phyloP scores from a whole-genome alignment of 35 echinoderm and acorn worm genomes.

The Amphiura filiformis region DNA sequence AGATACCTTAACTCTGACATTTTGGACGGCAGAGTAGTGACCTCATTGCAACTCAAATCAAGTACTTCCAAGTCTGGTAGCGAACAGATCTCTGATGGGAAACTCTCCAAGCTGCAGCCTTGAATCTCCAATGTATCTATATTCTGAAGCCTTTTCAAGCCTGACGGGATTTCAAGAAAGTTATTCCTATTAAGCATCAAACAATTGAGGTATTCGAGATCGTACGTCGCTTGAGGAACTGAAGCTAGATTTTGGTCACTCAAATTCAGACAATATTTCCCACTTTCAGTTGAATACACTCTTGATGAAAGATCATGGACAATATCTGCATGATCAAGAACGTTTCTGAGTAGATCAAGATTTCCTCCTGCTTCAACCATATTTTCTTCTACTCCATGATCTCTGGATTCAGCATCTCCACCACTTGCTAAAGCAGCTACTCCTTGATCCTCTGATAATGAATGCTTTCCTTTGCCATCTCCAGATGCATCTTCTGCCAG shows the following conservation, averaged over 20 bases:
- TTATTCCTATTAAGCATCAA: constrained; percentile 57
- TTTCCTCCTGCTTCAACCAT: constrained; percentile 11
- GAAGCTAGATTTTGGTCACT: constrained; percentile 28
- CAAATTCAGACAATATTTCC: constrained; percentile 55
- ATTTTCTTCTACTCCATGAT: background rate
- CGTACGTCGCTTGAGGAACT: constrained; percentile 30
- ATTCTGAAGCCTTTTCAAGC: constrained; percentile 29
- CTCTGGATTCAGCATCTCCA: background rate
- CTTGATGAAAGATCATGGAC: constrained; percentile 14
- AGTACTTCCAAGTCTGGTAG: constrained; percentile 49
- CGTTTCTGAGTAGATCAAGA: constrained; percentile 15
- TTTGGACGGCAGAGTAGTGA: constrained; percentile 36
- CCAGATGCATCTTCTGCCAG: background rate
- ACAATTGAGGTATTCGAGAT: constrained; percentile 65
- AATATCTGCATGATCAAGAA: constrained; percentile 4
- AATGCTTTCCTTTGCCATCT: background rate
- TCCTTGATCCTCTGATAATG: too few species aligned
- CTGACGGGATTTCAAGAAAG: constrained; percentile 45
- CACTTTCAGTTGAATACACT: constrained; percentile 7
- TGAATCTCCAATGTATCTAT: constrained; percentile 62
- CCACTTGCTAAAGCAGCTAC: too few species aligned
- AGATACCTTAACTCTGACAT: constrained; percentile 32
- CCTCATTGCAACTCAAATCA: constrained; percentile 83
- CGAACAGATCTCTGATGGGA: constrained; percentile 56
- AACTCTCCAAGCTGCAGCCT: constrained; percentile 44